phyloP scores from a whole-genome alignment of 2,888 invertebrate genomes.

The Myathropa florea region DNA sequence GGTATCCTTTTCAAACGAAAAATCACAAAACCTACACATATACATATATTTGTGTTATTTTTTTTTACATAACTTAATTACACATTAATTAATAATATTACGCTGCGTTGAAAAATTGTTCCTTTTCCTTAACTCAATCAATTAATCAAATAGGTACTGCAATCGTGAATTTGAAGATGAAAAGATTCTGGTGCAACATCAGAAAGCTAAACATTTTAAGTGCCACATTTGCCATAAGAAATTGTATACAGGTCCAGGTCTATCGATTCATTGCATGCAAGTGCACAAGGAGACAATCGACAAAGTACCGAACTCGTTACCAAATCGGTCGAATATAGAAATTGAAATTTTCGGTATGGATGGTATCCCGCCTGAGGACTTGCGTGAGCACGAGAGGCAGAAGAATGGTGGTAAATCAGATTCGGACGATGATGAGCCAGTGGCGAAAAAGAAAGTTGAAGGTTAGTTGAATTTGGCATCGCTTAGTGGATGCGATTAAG shows the following conservation, averaged over 20 bases:
- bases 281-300: constrained; percentile 99
- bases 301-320: constrained; percentile 99
- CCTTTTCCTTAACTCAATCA: constrained; percentile 75
- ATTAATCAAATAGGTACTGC: constrained; percentile 88
- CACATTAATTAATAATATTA: not conserved
- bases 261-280: constrained; percentile 99
- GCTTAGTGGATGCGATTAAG: not conserved
- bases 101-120: not conserved
- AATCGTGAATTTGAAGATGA: constrained; percentile 99
- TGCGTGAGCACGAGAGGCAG: constrained; percentile 96
- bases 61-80: constrained; percentile 65
- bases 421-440: constrained; percentile 92
- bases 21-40: not conserved
- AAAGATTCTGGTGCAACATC: constrained; percentile 99
- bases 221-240: constrained; percentile 99
- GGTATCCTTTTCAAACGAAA: constrained; percentile 92
- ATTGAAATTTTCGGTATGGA: constrained; percentile 99
- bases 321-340: constrained; percentile 98
- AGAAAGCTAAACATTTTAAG: constrained; percentile 99
- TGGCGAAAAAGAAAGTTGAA: constrained; percentile 85
- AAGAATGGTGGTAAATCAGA: constrained; percentile 89
- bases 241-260: constrained; percentile 95
- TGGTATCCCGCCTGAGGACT: constrained; percentile 97
- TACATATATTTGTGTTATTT: constrained; percentile 71
- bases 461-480: constrained; percentile 71